Percentiles rank a stretch among this genome's conserved stretches.
Conservation (phyloP, 1,140 invertebrate species). For the Diorhabda carinulata region DNA sequence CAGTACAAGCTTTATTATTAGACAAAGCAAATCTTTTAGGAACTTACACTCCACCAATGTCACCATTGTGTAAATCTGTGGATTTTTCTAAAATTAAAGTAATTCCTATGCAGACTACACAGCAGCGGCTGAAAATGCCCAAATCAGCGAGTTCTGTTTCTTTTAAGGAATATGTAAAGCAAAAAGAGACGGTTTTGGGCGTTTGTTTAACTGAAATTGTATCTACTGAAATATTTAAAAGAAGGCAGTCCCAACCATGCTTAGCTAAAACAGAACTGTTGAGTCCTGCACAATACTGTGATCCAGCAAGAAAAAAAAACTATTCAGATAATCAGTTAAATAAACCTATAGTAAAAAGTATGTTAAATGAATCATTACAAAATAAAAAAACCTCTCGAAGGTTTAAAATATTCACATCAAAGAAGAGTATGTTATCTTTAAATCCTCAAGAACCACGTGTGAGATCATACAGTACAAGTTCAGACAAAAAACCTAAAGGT, state of each 20-base stretch:
- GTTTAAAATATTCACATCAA: slow-evolving; percentile 6
- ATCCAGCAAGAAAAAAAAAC: slow-evolving; percentile 10
- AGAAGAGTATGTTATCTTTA: not conserved
- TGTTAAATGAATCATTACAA: slow-evolving; percentile 13
- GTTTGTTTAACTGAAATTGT: slow-evolving; percentile 30
- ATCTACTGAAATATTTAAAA: slow-evolving; percentile 21
- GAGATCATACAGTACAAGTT: not conserved
- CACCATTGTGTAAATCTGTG: slow-evolving; percentile 25
- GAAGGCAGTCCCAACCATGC: slow-evolving; percentile 24
- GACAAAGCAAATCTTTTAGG: slow-evolving; percentile 45
- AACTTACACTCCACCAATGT: slow-evolving; percentile 40
- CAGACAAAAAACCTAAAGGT: not conserved
- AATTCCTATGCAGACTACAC: not conserved
- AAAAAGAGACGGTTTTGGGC: slow-evolving; percentile 36
- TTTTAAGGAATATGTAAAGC: slow-evolving; percentile 25
- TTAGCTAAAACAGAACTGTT: not conserved
- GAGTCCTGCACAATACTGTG: not conserved
- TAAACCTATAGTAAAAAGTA: slow-evolving; percentile 17
- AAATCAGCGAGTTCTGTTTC: slow-evolving; percentile 29
- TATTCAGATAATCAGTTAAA: slow-evolving; percentile 32
- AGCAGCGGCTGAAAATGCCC: slow-evolving; percentile 13
- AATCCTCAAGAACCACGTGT: not conserved
- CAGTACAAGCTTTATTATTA: slow-evolving; percentile 46
- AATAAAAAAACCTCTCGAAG: slow-evolving; percentile 3
- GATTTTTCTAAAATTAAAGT: not conserved